Evolutionary conservation across 2,797 vertebrate genomes (phyloP), one percentile per base, ranked within the genome.

Genomic region (Sphaeramia orbicularis): DNA sequence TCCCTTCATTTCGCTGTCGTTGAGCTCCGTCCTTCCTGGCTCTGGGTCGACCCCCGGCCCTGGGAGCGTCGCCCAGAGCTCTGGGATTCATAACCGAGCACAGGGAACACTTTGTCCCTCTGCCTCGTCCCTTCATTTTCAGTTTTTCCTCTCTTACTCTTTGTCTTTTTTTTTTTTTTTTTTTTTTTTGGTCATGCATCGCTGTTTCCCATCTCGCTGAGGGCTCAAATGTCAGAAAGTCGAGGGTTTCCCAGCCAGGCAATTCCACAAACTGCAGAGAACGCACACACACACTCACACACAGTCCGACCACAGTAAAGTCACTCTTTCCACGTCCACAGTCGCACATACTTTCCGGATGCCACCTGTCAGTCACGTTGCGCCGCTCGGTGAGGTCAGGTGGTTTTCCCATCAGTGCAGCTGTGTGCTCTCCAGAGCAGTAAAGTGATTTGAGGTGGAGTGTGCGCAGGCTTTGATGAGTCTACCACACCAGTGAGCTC

Each of bases 191-290:
- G 67, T 56, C 66, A 47, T 41, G 12, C 65, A 74, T 68, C 52
- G 14, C 42, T 70, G 45, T 65, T 65, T 67, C 40, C 16, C 48
- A 62, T 67, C 40, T 13, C 19, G 49, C 50, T 12, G 53, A 74
- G 60, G 74, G 69, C 77, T 82, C 74, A 86, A 80, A 89, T 89
- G 81, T 89, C 83, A 80, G 60, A 70, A 86, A 81, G 86, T 88
- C 83, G 83, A 84, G 66, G 48, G 69, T 86, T 89, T 88, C 81
- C 81, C 81, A 88, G 81, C 71, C 82, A 71, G 47, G 63, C 79
- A 71, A 73, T 85, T 83, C 78, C 62, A 65, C 66, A 81, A 60
- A 40, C 65, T 58, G 41, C 7, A 30, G 27, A 30, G 30, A 30
- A 66, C 43, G 48, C 21, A 36, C 54, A 55, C 32, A 18, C 38